These are phyloP conservation scores for Aphaenogaster ashmeadi DNA, from an alignment of 1,140 invertebrate species.

Conservation along the genomic window DNA sequence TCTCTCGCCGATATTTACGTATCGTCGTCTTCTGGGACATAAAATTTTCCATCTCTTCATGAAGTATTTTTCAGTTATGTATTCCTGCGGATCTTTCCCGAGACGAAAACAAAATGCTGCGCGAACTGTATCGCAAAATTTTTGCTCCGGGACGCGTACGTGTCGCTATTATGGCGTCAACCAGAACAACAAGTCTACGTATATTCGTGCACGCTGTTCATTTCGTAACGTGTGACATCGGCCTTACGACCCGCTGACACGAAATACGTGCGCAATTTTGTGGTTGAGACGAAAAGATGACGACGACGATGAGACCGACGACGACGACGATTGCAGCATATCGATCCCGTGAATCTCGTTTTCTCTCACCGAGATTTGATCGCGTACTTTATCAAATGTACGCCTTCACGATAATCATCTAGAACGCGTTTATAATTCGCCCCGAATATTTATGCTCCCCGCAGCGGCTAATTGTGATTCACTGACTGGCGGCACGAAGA, in stretches of 20 bases:
- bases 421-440: slow-evolving; percentile 52
- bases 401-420: slow-evolving; percentile 55
- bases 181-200: background rate
- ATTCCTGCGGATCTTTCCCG: slow-evolving; percentile 15
- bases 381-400: slow-evolving; percentile 59
- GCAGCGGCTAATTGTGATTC: slow-evolving; percentile 65
- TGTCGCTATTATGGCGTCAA: slow-evolving; percentile 9
- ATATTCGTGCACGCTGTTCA: slow-evolving; percentile 62
- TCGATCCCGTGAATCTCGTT: slow-evolving; percentile 71
- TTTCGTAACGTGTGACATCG: slow-evolving; percentile 67
- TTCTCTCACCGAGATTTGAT: slow-evolving; percentile 60
- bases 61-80: slow-evolving; percentile 51
- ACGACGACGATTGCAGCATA: slow-evolving; percentile 48
- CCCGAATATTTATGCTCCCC: slow-evolving; percentile 58
- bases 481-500: slow-evolving; percentile 64
- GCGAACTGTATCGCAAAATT: slow-evolving; percentile 26
- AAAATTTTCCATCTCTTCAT: slow-evolving; percentile 61
- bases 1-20: slow-evolving; percentile 58
- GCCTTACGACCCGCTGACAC: slow-evolving; percentile 72
- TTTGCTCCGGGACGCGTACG: slow-evolving; percentile 8
- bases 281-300: slow-evolving; percentile 63
- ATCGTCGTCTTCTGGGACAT: slow-evolving; percentile 46
- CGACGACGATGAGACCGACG: slow-evolving; percentile 37
- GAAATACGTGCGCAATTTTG: slow-evolving; percentile 70
- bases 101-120: slow-evolving; percentile 36